phyloP scores from a whole-genome alignment of 2,888 invertebrate species.

The Ditula angustiorana region DNA sequence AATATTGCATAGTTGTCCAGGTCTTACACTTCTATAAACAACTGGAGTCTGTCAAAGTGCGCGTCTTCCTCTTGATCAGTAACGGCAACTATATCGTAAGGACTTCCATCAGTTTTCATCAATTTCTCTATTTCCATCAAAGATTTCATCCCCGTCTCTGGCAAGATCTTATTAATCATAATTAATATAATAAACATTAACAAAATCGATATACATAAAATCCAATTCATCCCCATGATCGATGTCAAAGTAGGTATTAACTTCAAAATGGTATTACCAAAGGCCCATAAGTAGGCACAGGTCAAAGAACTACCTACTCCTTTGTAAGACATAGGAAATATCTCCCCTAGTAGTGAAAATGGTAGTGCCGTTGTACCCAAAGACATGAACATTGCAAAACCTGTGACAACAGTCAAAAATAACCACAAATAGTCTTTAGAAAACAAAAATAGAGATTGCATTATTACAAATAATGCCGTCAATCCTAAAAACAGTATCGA shows the following conservation, averaged over 20 bases:
- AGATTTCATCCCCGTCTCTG: slow-evolving; percentile 46
- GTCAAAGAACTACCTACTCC: slow-evolving; percentile 50
- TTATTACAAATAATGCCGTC: slow-evolving; percentile 42
- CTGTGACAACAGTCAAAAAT: slow-evolving; percentile 45
- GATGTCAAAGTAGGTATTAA: slow-evolving; percentile 41
- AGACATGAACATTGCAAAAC: slow-evolving; percentile 50
- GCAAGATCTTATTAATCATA: slow-evolving; percentile 44
- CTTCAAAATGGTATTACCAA: slow-evolving; percentile 47
- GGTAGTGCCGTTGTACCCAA: slow-evolving; percentile 49
- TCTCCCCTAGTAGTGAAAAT: slow-evolving; percentile 48
- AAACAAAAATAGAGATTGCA: slow-evolving; percentile 46
- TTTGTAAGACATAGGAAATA: slow-evolving; percentile 50
- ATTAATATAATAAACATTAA: slow-evolving; percentile 44
- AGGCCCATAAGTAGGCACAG: slow-evolving; percentile 50
- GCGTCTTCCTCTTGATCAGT: slow-evolving; percentile 41
- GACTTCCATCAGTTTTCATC: slow-evolving; percentile 37
- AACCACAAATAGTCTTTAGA: slow-evolving; percentile 48
- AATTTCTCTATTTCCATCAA: slow-evolving; percentile 46
- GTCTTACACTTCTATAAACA: slow-evolving; percentile 41
- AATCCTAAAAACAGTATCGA: slow-evolving; percentile 46
- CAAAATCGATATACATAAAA: slow-evolving; percentile 40
- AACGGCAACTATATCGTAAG: slow-evolving; percentile 37
- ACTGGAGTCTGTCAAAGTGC: slow-evolving; percentile 44
- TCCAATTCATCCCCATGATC: slow-evolving; percentile 42
- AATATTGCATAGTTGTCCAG: no score